A percentile compares a stretch with the other conserved stretches of the same genome.
phyloP scores from a whole-genome alignment of 2,888 invertebrate species.

The Brachyopa scutellaris region DNA sequence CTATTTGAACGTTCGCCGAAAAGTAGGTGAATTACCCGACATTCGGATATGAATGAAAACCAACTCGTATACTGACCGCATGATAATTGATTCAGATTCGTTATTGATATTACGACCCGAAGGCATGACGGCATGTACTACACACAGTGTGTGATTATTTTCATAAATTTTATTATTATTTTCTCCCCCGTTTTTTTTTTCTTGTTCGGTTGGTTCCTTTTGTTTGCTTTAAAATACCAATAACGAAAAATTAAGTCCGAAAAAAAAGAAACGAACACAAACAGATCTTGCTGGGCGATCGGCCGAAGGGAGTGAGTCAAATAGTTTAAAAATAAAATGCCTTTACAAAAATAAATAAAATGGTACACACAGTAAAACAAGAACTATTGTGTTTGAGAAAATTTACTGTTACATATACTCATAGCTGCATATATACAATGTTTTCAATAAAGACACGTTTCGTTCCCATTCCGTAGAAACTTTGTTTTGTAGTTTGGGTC shows the following conservation, averaged over 20 bases:
- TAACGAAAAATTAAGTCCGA: conserved; percentile 36
- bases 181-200: not conserved
- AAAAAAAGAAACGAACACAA: conserved; percentile 25
- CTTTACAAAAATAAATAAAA: conserved; percentile 35
- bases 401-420: no score
- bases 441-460: conserved; percentile 20
- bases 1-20: conserved; percentile 57
- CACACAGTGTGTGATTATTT: conserved; percentile 49
- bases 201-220: no score
- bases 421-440: conserved; percentile 21
- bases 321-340: conserved; percentile 46
- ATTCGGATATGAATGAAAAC: conserved; percentile 6
- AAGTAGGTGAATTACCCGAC: conserved; percentile 64
- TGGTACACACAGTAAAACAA: conserved; percentile 7
- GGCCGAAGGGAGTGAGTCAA: conserved; percentile 37
- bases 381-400: conserved; percentile 2
- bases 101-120: conserved; percentile 51
- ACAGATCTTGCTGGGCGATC: conserved; percentile 26
- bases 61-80: conserved; percentile 27
- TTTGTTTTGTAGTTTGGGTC: no score
- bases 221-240: conserved; percentile 55
- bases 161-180: conserved; percentile 60
- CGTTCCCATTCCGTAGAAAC: conserved; percentile 4
- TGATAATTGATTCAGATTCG: conserved; percentile 66
- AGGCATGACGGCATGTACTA: conserved; percentile 18